These are phyloP conservation scores for Volucella inflata DNA, from an alignment of 2,888 invertebrate genomes.

Conservation along the genomic window DNA sequence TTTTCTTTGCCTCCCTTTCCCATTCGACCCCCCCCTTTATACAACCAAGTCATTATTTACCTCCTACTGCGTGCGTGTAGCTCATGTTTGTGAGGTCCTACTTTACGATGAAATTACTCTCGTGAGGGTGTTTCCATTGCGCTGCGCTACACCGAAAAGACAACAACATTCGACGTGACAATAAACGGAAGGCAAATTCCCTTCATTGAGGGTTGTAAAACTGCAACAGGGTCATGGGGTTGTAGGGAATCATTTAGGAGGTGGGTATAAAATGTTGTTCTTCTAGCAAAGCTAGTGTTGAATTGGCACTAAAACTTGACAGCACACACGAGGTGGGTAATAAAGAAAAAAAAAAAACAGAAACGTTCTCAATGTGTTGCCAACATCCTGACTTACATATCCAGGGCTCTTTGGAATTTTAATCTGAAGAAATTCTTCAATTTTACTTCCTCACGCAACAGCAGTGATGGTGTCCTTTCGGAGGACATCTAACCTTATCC, in stretches of 20 bases:
- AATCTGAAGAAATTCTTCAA: slow-evolving; percentile 26
- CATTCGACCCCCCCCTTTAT: no score
- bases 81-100: slow-evolving; percentile 42
- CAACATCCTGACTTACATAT: not conserved
- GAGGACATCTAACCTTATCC: slow-evolving; percentile 41
- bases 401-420: slow-evolving; percentile 5
- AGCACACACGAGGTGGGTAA: slow-evolving; percentile 34
- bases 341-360: not conserved
- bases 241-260: not conserved
- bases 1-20: not conserved
- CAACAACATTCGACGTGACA: slow-evolving; percentile 50
- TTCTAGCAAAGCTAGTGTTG: slow-evolving; percentile 30
- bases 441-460: not conserved
- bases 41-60: no score
- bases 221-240: slow-evolving; percentile 26
- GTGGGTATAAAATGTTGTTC: not conserved
- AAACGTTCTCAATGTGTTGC: not conserved
- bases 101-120: slow-evolving; percentile 54
- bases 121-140: slow-evolving; percentile 49
- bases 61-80: slow-evolving; percentile 3
- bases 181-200: slow-evolving; percentile 57
- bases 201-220: slow-evolving; percentile 33
- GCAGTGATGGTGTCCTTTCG: not conserved
- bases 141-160: slow-evolving; percentile 12
- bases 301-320: slow-evolving; percentile 45